phyloP scores from a whole-genome alignment of 1,140 invertebrate species.

The Drosophila takahashii region DNA sequence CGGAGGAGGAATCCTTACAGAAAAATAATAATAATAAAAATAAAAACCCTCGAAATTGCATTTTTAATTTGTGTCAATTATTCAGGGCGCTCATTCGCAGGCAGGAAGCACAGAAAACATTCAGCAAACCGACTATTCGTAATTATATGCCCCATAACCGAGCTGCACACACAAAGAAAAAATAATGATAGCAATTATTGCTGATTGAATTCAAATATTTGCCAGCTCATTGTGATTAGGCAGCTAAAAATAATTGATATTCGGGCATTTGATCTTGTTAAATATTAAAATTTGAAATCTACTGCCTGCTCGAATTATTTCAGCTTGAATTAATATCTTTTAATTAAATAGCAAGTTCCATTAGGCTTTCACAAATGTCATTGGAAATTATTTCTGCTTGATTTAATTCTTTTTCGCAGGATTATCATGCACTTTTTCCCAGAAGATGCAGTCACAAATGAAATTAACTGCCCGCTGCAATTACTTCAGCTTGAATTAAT shows the following conservation, averaged over 20 bases:
- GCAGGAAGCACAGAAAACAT: slow-evolving; percentile 5
- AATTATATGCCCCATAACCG: slow-evolving; percentile 7
- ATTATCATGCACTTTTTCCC: background rate
- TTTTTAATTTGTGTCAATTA: slow-evolving; percentile 52
- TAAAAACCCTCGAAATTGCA: slow-evolving; percentile 26
- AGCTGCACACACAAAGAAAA: background rate
- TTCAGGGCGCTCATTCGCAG: slow-evolving; percentile 17
- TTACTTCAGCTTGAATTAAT: background rate
- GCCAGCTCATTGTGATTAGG: background rate
- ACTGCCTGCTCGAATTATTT: background rate
- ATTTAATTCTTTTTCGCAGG: background rate
- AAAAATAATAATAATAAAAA: background rate
- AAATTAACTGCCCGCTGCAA: background rate
- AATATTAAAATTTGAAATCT: background rate
- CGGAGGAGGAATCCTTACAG: background rate
- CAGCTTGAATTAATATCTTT: background rate
- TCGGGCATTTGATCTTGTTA: too few species aligned
- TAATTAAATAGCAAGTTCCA: background rate
- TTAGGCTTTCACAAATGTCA: background rate
- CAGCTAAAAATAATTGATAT: too few species aligned
- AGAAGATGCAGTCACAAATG: slow-evolving; percentile 10
- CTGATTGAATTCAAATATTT: background rate
- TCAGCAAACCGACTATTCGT: slow-evolving; percentile 2
- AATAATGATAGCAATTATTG: too few species aligned
- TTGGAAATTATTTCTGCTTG: background rate